A percentile compares a stretch with the other conserved stretches of the same genome.
Evolutionary conservation across 2,797 vertebrate species (phyloP).

Genomic region (Eulemur albifrons): DNA sequence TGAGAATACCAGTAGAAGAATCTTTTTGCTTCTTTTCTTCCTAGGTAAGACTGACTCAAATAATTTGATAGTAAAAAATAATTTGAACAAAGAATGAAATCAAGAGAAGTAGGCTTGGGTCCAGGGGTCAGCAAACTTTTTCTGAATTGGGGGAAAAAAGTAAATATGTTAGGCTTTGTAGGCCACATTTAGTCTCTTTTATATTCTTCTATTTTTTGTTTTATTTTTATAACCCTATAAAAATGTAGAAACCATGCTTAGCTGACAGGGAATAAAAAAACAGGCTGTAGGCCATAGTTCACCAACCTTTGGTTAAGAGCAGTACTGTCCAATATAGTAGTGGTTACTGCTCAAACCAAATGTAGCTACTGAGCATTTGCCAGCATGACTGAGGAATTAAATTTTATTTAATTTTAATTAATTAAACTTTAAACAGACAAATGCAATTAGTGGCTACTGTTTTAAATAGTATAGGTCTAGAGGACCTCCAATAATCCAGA

Average conservation of each 20-base stretch:
- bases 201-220: neutral
- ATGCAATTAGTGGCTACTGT: neutral
- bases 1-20: slow-evolving; percentile 8
- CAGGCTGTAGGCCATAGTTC: neutral
- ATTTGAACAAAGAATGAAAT: neutral
- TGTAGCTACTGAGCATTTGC: neutral
- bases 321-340: neutral
- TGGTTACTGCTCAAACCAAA: neutral
- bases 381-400: neutral
- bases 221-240: neutral
- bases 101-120: neutral
- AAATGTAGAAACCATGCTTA: slow-evolving; percentile 23
- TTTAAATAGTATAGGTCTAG: slow-evolving; percentile 22
- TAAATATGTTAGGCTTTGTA: neutral
- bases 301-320: neutral
- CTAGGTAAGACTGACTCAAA: slow-evolving; percentile 20
- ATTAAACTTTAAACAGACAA: slow-evolving; percentile 18
- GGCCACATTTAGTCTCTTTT: neutral
- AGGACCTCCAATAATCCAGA: neutral
- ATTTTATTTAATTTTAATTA: slow-evolving; percentile 39
- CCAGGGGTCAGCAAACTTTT: neutral
- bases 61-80: slow-evolving; percentile 32
- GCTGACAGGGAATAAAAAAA: neutral
- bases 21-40: slow-evolving; percentile 44
- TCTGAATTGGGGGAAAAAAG: neutral